Conservation (phyloP, 2,888 invertebrate species). For the Trichopria drosophilae region DNA sequence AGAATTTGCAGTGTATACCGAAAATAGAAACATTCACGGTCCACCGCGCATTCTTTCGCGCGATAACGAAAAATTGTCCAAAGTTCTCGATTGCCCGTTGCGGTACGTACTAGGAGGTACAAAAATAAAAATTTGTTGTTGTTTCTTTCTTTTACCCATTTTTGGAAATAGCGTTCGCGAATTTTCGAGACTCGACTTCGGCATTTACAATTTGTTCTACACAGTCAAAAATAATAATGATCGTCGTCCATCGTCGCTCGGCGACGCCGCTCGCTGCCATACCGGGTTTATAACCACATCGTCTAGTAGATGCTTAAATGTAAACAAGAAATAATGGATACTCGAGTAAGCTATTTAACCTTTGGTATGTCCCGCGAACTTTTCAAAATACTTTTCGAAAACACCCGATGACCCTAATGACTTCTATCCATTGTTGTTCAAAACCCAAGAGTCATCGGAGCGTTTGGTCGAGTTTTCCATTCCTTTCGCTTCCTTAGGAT, state of each 20-base stretch:
- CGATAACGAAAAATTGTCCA: no score
- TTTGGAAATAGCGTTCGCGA: no score
- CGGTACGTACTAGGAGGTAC: no score
- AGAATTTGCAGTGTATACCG: no score
- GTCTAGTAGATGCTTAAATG: conserved; percentile 43
- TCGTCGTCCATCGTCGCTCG: conserved; percentile 24
- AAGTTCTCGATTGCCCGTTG: no score
- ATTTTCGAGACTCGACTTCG: conserved; percentile 45
- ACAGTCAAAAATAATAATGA: conserved; percentile 34
- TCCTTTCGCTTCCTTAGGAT: conserved; percentile 11
- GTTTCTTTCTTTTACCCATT: no score
- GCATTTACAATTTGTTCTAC: conserved; percentile 42
- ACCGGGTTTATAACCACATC: conserved; percentile 43
- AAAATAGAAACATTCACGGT: no score
- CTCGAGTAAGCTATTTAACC: conserved; percentile 45
- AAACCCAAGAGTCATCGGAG: no score
- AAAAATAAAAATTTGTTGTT: no score
- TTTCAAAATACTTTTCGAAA: no score
- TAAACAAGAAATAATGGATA: conserved; percentile 50
- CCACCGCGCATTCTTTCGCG: no score
- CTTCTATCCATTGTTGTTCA: no score
- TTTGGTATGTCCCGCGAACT: conserved; percentile 47
- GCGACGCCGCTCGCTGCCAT: conserved; percentile 34
- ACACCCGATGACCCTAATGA: conserved; percentile 35
- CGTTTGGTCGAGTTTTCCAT: conserved; percentile 14